Base-by-base conservation (phyloP, 2,888 invertebrate genomes). In the Cerastoderma edule region DNA sequence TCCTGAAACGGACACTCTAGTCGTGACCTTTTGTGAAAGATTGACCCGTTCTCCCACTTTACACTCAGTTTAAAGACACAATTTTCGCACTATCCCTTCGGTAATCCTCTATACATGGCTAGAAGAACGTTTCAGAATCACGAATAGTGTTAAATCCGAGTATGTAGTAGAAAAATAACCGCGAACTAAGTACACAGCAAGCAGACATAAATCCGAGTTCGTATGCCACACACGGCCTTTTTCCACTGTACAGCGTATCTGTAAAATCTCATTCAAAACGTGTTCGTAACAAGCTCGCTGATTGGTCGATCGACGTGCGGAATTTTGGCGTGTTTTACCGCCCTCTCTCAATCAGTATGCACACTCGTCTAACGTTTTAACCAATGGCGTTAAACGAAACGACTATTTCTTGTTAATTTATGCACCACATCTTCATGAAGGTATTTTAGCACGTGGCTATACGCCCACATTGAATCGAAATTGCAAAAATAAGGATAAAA, bases 161-260 rank as follows among this genome's bases (percentile, higher is more conserved):
- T 65, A 73, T 46, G 67, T 56, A 8, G 50, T 33, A 28, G 44
- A 28, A 50, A 63, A 70, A 67, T 54, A 67, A 19, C 28, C 46
- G 39, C 48, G 32, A 46, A 63, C 63, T n/a, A 57, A n/a, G 57
- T 57, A 57, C 57, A 57, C 57, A 33, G 33, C 33, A 46, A 68
- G 64, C 72, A 78, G 75, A 77, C 70, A 78, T 75, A 78, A 72
- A 71, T 69, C 64, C 70, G 57, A 75, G 71, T 72, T 78, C 70
- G 67, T 75, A 81, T 81, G 75, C 81, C 88, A 89, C 89, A 88
- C 89, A 89, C 87, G 83, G 85, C 72, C 84, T 83, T 78, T 84
- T 80, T 86, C 85, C 84, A 87, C 88, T 87, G 88, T 50, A 87
- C 88, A 85, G 89, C 87, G 86, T 86, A 83, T 83, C 85, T 82